Conservation (phyloP, 2,113 vertebrate genomes). For the Sarotherodon lohbergeri region DNA sequence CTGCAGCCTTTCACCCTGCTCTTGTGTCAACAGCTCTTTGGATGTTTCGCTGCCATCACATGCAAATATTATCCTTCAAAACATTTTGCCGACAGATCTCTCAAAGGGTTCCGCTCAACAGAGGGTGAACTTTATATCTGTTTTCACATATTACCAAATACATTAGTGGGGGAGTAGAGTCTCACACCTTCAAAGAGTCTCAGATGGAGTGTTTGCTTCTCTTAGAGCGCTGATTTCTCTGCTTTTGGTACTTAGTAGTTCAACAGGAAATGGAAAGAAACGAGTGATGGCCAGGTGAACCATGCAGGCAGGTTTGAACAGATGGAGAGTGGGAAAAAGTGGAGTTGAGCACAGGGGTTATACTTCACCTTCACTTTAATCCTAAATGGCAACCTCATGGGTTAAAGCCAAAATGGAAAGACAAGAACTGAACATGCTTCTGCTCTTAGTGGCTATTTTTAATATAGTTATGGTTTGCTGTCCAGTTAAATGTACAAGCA, state of each 20-base stretch:
- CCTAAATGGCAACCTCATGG: neutral
- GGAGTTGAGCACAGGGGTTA: no score
- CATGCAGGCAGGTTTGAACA: neutral
- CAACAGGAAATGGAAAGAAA: neutral
- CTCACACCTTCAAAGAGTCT: conserved; percentile 19
- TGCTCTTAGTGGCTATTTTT: neutral
- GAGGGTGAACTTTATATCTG: conserved; percentile 13
- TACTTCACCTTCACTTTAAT: neutral
- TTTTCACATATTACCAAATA: conserved; percentile 30
- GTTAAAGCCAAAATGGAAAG: neutral
- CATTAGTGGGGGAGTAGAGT: neutral
- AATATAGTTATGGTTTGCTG: neutral
- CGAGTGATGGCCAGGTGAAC: neutral
- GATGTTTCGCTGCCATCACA: conserved; percentile 28
- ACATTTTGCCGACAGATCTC: conserved; percentile 35
- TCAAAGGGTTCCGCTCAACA: conserved; percentile 13
- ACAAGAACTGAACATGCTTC: neutral
- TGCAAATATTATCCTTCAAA: conserved; percentile 60
- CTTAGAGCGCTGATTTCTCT: neutral
- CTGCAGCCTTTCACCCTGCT: neutral
- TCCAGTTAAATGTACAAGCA: neutral
- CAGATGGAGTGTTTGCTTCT: conserved; percentile 29
- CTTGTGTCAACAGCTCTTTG: conserved; percentile 43
- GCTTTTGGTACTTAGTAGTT: neutral
- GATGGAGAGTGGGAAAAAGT: neutral